Conservation (phyloP, 1,140 invertebrate genomes). For the Dufourea novaeangliae region DNA sequence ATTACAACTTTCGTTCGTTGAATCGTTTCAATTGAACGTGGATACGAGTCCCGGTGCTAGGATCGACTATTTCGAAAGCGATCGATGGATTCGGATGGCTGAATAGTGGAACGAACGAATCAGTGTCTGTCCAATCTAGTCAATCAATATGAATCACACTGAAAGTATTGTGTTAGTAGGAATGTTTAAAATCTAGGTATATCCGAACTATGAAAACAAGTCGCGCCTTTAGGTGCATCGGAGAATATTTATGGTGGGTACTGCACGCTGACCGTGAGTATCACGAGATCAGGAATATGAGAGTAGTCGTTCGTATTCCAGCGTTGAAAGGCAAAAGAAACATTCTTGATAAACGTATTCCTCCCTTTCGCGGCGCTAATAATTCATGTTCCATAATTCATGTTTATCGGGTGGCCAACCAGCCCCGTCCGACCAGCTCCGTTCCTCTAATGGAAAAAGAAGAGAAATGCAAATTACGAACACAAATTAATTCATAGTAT, state of each 20-base stretch:
- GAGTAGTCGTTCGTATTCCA: constrained; percentile 11
- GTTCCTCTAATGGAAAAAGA: too few relatives aligned
- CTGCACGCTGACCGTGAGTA: constrained; percentile 35
- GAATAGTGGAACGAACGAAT: too few relatives aligned
- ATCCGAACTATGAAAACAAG: constrained; percentile 53
- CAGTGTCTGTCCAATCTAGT: too few relatives aligned
- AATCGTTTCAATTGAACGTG: too few relatives aligned
- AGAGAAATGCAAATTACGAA: background rate
- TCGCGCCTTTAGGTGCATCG: constrained; percentile 36
- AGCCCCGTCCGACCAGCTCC: background rate
- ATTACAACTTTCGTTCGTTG: too few relatives aligned
- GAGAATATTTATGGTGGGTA: constrained; percentile 52
- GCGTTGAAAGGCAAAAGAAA: constrained; percentile 23
- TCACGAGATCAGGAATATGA: constrained; percentile 52
- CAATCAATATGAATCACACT: too few relatives aligned
- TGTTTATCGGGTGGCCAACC: constrained; percentile 15
- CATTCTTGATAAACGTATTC: background rate
- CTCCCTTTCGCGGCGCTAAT: background rate
- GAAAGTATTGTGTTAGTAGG: too few relatives aligned
- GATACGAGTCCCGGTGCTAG: too few relatives aligned
- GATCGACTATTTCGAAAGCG: too few relatives aligned
- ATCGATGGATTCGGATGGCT: too few relatives aligned
- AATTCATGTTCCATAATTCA: constrained; percentile 38
- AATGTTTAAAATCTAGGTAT: too few relatives aligned
- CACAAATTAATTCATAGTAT: background rate